Evolutionary conservation across 2,113 vertebrate genomes (phyloP).

Genomic region (Callocephalon fimbriatum): DNA sequence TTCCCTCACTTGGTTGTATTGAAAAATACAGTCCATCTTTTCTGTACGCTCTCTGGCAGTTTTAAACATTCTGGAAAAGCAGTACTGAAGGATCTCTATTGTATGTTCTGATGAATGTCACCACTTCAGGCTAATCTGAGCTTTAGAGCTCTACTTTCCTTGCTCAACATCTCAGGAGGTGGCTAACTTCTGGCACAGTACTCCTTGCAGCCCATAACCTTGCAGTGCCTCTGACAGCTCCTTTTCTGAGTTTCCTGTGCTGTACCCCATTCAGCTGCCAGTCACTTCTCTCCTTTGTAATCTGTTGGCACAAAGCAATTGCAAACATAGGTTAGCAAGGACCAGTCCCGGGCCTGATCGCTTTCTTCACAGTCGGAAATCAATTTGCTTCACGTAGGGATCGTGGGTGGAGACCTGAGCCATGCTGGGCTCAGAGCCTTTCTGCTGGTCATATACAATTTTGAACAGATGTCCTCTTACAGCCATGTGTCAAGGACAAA

Average conservation of each 20-base stretch:
- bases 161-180: rapidly evolving
- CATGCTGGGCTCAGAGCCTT: not conserved
- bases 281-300: not conserved
- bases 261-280: not conserved
- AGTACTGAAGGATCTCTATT: not conserved
- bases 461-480: not conserved
- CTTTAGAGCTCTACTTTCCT: not conserved
- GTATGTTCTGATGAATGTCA: not conserved
- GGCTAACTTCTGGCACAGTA: not conserved
- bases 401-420: not conserved
- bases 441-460: not conserved
- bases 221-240: not conserved
- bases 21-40: not conserved
- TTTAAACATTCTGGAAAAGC: not conserved
- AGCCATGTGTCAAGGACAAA: not conserved
- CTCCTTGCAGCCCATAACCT: not conserved
- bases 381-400: not conserved
- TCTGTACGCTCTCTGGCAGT: not conserved
- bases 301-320: not conserved
- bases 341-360: not conserved
- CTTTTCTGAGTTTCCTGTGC: rapidly evolving
- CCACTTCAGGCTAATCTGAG: not conserved
- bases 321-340: not conserved
- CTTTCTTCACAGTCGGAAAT: not conserved
- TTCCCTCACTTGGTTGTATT: not conserved